Percentiles rank a stretch among this genome's conserved stretches.
These are phyloP conservation scores for Hypomecis punctinalis DNA, from an alignment of 2,888 invertebrate genomes.

Conservation along the genomic window DNA sequence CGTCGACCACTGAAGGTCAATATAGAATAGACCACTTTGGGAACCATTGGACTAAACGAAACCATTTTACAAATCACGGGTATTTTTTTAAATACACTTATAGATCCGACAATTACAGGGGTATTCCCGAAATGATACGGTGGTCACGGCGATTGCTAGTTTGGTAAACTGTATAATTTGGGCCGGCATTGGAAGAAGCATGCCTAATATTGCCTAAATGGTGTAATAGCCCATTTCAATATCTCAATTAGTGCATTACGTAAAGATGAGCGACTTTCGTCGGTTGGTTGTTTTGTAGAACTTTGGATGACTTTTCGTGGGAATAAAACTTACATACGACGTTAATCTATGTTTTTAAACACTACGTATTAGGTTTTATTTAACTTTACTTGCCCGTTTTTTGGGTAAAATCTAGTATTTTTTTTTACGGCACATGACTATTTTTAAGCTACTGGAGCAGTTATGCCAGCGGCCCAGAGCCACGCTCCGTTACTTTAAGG, in stretches of 20 bases:
- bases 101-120: constrained; percentile 7
- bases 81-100: constrained; percentile 16
- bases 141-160: constrained; percentile 19
- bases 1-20: no score
- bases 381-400: no score
- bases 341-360: no score
- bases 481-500: no score
- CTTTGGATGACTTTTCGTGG: not conserved
- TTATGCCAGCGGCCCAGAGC: no score
- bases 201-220: not conserved
- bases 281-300: not conserved
- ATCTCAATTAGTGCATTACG: constrained; percentile 12
- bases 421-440: no score
- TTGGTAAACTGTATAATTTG: constrained; percentile 23
- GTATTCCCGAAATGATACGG: constrained; percentile 12
- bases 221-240: not conserved
- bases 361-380: no score
- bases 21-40: no score
- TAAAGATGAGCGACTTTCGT: constrained; percentile 2
- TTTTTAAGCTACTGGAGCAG: no score
- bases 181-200: constrained; percentile 3
- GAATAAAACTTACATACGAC: not conserved
- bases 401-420: no score
- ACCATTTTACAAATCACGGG: constrained; percentile 1
- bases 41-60: constrained; percentile 9